A percentile compares a stretch with the other conserved stretches of the same genome.
phyloP scores from a whole-genome alignment of 2,113 vertebrate species.

The Mesembrinibis cayennensis region DNA sequence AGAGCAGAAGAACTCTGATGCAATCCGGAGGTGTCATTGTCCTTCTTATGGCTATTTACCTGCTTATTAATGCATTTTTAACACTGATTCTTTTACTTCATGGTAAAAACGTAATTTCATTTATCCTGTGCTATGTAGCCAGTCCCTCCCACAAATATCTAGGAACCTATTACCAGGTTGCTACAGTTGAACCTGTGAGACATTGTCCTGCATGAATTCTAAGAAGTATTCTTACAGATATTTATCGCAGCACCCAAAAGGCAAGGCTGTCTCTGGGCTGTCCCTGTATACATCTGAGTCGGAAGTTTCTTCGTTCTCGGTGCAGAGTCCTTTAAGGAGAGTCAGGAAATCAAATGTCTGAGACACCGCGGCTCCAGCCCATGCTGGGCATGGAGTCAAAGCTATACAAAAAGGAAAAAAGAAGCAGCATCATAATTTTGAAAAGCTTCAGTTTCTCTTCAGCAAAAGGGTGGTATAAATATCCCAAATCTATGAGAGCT shows the following conservation, averaged over 20 bases:
- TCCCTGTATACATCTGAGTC: background rate
- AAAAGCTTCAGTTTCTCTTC: background rate
- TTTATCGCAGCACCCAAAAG: background rate
- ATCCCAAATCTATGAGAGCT: background rate
- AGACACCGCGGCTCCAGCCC: rapidly evolving
- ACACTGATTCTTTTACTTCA: background rate
- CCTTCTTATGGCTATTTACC: background rate
- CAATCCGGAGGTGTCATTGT: background rate
- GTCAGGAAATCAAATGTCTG: background rate
- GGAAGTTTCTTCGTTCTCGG: background rate
- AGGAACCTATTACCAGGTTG: background rate
- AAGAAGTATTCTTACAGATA: background rate
- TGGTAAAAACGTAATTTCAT: background rate
- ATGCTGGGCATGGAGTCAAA: background rate
- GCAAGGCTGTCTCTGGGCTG: background rate
- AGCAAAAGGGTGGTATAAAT: background rate
- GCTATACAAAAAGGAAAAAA: background rate
- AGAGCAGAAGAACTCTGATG: background rate
- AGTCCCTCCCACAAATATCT: background rate
- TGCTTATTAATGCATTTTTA: background rate
- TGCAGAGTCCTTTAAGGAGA: background rate
- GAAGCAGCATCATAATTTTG: background rate
- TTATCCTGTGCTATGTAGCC: background rate
- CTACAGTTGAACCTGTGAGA: background rate
- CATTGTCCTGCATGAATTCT: background rate